Evolutionary conservation across 2,888 invertebrate species (phyloP).

Genomic region (Trachelus troglodyta): DNA sequence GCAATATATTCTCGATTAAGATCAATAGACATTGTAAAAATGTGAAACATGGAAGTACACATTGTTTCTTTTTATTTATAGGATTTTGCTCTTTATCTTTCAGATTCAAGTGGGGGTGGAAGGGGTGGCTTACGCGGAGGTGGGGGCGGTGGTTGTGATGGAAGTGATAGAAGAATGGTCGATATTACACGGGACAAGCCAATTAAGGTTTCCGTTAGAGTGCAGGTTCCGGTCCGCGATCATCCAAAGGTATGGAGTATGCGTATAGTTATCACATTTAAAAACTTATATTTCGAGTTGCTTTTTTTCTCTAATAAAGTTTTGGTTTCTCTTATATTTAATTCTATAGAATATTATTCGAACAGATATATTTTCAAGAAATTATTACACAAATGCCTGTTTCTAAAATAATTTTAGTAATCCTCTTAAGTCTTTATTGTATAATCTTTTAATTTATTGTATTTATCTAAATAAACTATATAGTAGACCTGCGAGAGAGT

Average conservation of each 20-base stretch:
- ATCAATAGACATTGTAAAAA: background rate
- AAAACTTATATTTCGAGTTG: too few species aligned
- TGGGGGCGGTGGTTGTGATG: constrained; percentile 51
- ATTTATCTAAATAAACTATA: too few species aligned
- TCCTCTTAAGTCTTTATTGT: too few species aligned
- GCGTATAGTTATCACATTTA: background rate
- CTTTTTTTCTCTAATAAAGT: too few species aligned
- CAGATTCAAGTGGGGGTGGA: constrained; percentile 49
- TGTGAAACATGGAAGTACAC: too few species aligned
- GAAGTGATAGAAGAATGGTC: constrained; percentile 77
- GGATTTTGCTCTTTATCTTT: constrained; percentile 30
- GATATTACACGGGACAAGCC: constrained; percentile 90
- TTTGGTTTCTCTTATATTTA: too few species aligned
- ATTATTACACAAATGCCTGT: too few species aligned
- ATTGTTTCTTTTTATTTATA: background rate
- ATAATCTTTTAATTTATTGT: too few species aligned
- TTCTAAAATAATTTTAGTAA: too few species aligned
- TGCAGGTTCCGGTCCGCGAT: constrained; percentile 87
- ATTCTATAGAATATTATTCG: too few species aligned
- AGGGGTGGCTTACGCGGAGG: constrained; percentile 40
- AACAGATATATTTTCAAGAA: too few species aligned
- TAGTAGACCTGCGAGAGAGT: too few species aligned
- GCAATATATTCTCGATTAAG: background rate
- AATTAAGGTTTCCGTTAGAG: constrained; percentile 87
- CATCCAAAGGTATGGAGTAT: constrained; percentile 82